Conservation (phyloP, 2,888 invertebrate genomes). For the Andrena dorsata region DNA sequence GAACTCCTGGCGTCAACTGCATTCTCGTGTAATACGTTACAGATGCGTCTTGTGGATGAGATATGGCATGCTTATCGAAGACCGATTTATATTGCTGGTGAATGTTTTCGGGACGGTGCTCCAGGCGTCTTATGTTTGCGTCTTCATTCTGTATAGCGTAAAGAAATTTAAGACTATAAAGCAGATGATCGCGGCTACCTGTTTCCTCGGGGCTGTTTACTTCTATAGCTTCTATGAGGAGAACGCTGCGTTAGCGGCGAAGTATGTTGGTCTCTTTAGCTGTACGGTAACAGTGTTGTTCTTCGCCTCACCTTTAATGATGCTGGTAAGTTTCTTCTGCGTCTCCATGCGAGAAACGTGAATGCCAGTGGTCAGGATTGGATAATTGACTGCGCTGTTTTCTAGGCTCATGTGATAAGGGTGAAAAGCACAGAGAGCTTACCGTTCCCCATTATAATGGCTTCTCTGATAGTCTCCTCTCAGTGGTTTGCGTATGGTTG, state of each 20-base stretch:
- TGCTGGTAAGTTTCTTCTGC: constrained; percentile 86
- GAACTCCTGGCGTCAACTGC: background rate
- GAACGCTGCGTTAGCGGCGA: constrained; percentile 86
- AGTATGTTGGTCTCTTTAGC: constrained; percentile 89
- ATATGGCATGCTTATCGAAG: constrained; percentile 91
- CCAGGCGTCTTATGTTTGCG: constrained; percentile 89
- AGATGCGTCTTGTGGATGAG: constrained; percentile 92
- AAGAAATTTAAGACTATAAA: constrained; percentile 89
- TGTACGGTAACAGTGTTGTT: constrained; percentile 92
- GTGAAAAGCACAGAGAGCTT: constrained; percentile 93
- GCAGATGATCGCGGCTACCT: constrained; percentile 87
- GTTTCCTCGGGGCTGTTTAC: constrained; percentile 86
- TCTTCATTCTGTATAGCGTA: constrained; percentile 91
- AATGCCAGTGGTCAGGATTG: background rate
- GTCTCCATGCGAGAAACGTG: background rate
- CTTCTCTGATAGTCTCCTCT: constrained; percentile 92
- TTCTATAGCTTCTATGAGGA: constrained; percentile 87
- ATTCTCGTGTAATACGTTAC: constrained; percentile 77
- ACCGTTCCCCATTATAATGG: constrained; percentile 94
- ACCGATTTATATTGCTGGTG: constrained; percentile 90
- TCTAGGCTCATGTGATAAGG: constrained; percentile 90
- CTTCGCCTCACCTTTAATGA: constrained; percentile 93
- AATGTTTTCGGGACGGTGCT: constrained; percentile 91
- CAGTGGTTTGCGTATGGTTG: constrained; percentile 95
- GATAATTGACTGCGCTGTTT: constrained; percentile 44